Evolutionary conservation across 2,888 invertebrate genomes (phyloP).

Genomic region (Gerris lacustris): DNA sequence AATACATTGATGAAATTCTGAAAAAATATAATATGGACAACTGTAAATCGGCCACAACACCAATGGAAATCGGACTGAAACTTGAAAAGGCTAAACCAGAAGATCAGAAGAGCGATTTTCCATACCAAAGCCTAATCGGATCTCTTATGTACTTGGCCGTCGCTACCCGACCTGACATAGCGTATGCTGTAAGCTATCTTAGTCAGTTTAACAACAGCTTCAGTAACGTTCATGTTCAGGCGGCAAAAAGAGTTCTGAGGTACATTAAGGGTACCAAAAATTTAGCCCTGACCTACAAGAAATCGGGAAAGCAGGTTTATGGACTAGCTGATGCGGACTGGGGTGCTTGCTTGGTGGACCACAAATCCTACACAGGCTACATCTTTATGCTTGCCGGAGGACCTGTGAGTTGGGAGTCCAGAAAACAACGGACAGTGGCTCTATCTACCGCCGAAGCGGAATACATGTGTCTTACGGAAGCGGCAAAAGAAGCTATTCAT

Average conservation of each 20-base stretch:
- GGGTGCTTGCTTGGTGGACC: not conserved
- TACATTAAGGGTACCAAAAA: not conserved
- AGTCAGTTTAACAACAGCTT: not conserved
- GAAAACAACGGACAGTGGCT: slow-evolving; percentile 10
- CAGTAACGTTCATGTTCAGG: not conserved
- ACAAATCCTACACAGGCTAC: not conserved
- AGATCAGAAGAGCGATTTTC: not conserved
- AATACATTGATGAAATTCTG: not conserved
- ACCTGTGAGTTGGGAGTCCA: slow-evolving; percentile 2
- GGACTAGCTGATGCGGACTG: slow-evolving; percentile 1
- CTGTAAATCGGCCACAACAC: not conserved
- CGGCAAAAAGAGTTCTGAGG: not conserved
- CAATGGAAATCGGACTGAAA: not conserved
- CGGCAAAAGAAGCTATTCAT: not conserved
- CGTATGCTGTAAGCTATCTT: not conserved
- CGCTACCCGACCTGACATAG: not conserved
- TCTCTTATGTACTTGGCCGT: not conserved
- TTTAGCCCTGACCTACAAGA: not conserved
- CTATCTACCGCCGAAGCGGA: slow-evolving; percentile 11
- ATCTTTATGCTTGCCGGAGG: not conserved
- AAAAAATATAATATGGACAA: not conserved
- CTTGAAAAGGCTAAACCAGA: not conserved
- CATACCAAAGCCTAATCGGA: not conserved
- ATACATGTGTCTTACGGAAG: not conserved
- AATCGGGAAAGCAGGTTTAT: not conserved